Conservation (phyloP, 35 echinoderm and acorn worm species). For the Amphiura filiformis region DNA sequence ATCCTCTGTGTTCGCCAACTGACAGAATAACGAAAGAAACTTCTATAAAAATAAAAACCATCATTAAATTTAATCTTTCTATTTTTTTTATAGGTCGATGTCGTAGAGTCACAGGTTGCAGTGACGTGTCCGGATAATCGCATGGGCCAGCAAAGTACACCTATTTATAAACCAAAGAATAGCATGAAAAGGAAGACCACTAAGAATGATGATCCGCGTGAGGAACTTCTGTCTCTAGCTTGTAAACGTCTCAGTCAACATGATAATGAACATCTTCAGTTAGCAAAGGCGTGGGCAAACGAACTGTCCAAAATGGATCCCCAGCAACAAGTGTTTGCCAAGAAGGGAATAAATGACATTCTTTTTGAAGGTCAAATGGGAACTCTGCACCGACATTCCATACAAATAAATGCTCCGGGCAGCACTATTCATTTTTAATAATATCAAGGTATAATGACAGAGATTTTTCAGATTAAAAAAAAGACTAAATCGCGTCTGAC, state of each 20-base stretch:
- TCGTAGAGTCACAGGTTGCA: too few species aligned
- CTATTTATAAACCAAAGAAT: background rate
- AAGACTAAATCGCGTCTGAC: too few species aligned
- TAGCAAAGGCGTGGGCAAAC: conserved; percentile 26
- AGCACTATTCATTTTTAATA: too few species aligned
- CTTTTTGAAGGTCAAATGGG: conserved; percentile 24
- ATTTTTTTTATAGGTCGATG: background rate
- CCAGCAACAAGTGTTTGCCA: conserved; percentile 16
- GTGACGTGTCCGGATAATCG: too few species aligned
- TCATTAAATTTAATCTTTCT: background rate
- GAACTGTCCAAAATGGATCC: conserved; percentile 29
- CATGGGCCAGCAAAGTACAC: too few species aligned
- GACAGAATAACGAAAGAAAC: background rate
- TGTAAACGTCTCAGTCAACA: background rate
- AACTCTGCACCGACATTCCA: conserved; percentile 17
- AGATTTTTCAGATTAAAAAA: too few species aligned
- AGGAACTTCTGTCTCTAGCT: background rate
- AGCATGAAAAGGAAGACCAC: background rate
- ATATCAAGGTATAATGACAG: too few species aligned
- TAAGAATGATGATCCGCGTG: background rate
- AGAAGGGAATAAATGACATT: conserved; percentile 24
- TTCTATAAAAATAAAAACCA: background rate
- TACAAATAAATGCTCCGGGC: conserved; percentile 7
- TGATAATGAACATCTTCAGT: background rate
- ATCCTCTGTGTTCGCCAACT: background rate